Conservation (phyloP, 2,888 invertebrate genomes). For the Phengaris alcon region DNA sequence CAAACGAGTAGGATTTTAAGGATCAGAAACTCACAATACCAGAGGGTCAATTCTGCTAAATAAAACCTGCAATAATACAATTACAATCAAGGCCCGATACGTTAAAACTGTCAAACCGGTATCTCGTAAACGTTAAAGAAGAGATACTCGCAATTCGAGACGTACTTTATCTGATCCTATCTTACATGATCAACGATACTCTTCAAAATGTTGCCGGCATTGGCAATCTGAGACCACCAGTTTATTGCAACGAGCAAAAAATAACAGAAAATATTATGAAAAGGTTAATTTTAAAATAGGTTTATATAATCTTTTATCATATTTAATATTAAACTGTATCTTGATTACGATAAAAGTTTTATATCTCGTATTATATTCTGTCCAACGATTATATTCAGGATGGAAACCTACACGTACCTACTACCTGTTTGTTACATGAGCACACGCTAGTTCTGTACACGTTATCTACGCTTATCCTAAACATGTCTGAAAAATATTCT, state of each 20-base stretch:
- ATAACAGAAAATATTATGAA: neutral
- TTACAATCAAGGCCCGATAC: no score
- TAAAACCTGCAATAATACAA: no score
- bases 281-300: neutral
- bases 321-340: neutral
- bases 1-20: no score
- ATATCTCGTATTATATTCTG: slow-evolving; percentile 2
- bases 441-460: slow-evolving; percentile 29
- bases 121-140: no score
- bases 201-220: neutral
- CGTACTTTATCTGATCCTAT: neutral
- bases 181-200: neutral
- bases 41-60: no score
- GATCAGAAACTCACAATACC: no score
- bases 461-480: slow-evolving; percentile 11
- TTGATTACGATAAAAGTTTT: neutral
- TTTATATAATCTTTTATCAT: neutral
- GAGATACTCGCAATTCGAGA: neutral
- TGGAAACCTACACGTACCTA: slow-evolving; percentile 6
- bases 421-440: slow-evolving; percentile 9
- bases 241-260: slow-evolving; percentile 8
- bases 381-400: neutral
- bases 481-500: neutral
- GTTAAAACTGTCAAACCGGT: no score
- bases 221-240: neutral